Evolutionary conservation across 2,888 invertebrate genomes (phyloP).

Genomic region (Oligia latruncula): DNA sequence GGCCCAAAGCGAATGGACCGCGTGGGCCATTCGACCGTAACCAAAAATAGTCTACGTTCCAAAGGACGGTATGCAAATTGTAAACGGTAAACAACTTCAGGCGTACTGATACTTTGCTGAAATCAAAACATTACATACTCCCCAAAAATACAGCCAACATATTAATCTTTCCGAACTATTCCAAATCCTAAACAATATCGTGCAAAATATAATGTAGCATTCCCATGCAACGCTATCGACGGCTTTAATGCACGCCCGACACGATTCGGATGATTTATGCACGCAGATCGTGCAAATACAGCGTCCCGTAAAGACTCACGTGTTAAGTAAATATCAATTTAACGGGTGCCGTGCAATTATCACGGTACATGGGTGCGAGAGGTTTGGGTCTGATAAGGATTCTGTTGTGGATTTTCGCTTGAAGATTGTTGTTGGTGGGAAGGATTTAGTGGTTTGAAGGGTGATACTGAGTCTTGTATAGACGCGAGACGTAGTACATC

Average conservation of each 20-base stretch:
- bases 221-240: conserved; percentile 54
- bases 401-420: not conserved
- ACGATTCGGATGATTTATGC: conserved; percentile 58
- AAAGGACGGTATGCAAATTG: not conserved
- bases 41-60: too few relatives aligned
- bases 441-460: not conserved
- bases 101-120: not conserved
- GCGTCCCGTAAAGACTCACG: conserved; percentile 43
- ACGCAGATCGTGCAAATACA: conserved; percentile 51
- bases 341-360: conserved; percentile 40
- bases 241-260: conserved; percentile 53
- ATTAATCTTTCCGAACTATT: conserved; percentile 39
- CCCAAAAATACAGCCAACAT: conserved; percentile 24
- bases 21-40: too few relatives aligned
- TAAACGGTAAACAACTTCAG: not conserved
- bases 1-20: too few relatives aligned
- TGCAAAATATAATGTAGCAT: conserved; percentile 48
- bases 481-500: too few relatives aligned
- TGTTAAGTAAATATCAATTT: conserved; percentile 54
- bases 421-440: not conserved
- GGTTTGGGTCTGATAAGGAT: conserved; percentile 6
- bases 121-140: not conserved
- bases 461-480: not conserved
- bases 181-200: conserved; percentile 45
- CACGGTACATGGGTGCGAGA: not conserved